Percentiles rank a stretch among this genome's conserved stretches.
phyloP scores from a whole-genome alignment of 2,113 vertebrate genomes.

The Leptobrachium ailaonicum region DNA sequence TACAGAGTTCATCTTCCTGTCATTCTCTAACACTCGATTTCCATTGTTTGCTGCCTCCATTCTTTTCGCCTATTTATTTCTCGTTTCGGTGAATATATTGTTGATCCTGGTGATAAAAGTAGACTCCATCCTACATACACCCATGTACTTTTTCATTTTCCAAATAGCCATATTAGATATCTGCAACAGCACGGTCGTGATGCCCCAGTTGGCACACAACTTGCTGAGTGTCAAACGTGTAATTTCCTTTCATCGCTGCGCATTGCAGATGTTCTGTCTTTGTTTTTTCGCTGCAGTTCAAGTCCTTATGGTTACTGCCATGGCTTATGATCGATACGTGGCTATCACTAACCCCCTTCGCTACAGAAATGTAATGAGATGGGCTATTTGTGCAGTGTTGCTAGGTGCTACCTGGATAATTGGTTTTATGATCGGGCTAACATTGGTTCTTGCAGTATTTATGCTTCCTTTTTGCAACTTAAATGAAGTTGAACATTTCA shows the following conservation, averaged over 20 bases:
- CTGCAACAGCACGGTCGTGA: slow-evolving; percentile 52
- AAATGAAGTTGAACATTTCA: slow-evolving; percentile 53
- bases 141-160: slow-evolving; percentile 40
- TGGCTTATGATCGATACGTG: slow-evolving; percentile 56
- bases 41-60: slow-evolving; percentile 43
- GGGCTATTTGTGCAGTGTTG: slow-evolving; percentile 35
- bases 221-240: slow-evolving; percentile 16
- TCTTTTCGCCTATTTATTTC: slow-evolving; percentile 39
- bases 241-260: slow-evolving; percentile 51
- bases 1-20: slow-evolving; percentile 47
- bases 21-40: slow-evolving; percentile 46
- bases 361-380: slow-evolving; percentile 51
- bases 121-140: slow-evolving; percentile 46
- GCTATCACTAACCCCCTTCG: slow-evolving; percentile 54
- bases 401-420: slow-evolving; percentile 20
- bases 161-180: slow-evolving; percentile 53
- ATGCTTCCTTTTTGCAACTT: slow-evolving; percentile 11
- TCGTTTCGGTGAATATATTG: slow-evolving; percentile 49
- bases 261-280: slow-evolving; percentile 55
- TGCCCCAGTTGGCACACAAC: slow-evolving; percentile 54
- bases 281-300: slow-evolving; percentile 51
- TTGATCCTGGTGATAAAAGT: slow-evolving; percentile 42
- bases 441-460: slow-evolving; percentile 54
- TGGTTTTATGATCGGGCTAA: slow-evolving; percentile 49
- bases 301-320: slow-evolving; percentile 45